Conservation (phyloP, 2,113 vertebrate genomes). For the Rhinoderma darwinii region DNA sequence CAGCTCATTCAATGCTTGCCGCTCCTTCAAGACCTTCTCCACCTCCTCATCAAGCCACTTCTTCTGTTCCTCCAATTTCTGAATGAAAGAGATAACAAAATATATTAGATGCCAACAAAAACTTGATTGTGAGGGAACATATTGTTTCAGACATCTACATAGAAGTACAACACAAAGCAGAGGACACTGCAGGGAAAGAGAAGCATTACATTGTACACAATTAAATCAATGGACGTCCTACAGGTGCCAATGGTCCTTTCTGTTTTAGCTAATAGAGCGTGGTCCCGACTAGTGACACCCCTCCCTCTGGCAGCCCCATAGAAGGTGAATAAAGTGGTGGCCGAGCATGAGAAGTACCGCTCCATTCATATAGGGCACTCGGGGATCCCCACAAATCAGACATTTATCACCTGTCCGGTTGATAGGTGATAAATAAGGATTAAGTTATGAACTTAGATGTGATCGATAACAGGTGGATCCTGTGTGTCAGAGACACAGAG, state of each 20-base stretch:
- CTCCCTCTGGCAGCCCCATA: too few species aligned
- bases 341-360: too few species aligned
- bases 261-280: neutral
- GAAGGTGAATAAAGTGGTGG: too few species aligned
- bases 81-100: conserved; percentile 51
- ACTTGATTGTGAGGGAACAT: neutral
- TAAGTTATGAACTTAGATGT: too few species aligned
- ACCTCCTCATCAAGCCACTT: conserved; percentile 88
- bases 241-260: neutral
- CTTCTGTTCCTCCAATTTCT: conserved; percentile 73
- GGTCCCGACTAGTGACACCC: too few species aligned
- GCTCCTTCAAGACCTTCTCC: conserved; percentile 81
- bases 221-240: neutral
- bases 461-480: too few species aligned
- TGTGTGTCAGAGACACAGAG: too few species aligned
- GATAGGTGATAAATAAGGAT: too few species aligned
- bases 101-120: neutral
- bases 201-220: neutral
- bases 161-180: neutral
- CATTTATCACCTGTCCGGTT: too few species aligned
- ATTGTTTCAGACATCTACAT: neutral
- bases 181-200: neutral
- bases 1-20: conserved; percentile 78
- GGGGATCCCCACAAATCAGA: too few species aligned
- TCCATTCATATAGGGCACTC: too few species aligned